phyloP scores from a whole-genome alignment of 2,888 invertebrate genomes.

The Adela reaumurella region DNA sequence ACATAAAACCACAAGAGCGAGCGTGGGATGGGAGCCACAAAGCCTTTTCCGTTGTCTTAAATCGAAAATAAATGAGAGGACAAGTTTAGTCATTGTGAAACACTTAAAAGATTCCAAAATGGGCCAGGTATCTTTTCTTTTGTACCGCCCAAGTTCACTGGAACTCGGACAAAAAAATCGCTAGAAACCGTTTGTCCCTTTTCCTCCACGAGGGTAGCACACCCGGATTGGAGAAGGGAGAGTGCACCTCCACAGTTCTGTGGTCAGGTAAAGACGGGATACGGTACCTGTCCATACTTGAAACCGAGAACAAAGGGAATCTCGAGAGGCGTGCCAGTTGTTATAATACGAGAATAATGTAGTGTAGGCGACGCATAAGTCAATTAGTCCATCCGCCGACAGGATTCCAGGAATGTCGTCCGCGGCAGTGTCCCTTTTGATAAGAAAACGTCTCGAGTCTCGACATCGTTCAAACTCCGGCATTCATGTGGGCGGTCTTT shows the following conservation, averaged over 20 bases:
- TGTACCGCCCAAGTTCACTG: background rate
- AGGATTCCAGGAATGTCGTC: constrained; percentile 47
- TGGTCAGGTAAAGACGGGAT: constrained; percentile 27
- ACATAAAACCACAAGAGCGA: constrained; percentile 15
- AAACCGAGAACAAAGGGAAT: constrained; percentile 41
- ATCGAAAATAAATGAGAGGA: constrained; percentile 17
- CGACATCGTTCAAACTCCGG: background rate
- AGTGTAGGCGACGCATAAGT: constrained; percentile 47
- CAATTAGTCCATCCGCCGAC: constrained; percentile 51
- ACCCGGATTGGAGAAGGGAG: too few relatives aligned
- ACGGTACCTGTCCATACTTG: constrained; percentile 34
- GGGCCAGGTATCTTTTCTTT: background rate
- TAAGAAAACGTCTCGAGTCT: constrained; percentile 22
- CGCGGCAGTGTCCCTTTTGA: constrained; percentile 35
- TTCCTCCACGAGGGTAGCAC: too few relatives aligned
- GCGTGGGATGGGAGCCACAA: constrained; percentile 15
- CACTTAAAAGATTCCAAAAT: background rate
- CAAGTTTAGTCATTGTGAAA: constrained; percentile 6
- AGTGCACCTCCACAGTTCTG: background rate
- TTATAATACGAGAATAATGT: constrained; percentile 45
- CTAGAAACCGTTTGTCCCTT: background rate
- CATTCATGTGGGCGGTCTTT: background rate
- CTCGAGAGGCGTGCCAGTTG: constrained; percentile 31
- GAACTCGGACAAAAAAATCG: background rate
- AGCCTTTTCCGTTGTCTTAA: constrained; percentile 3